These are phyloP conservation scores for Drosophila kepulauana DNA, from an alignment of 1,140 invertebrate genomes.

Conservation along the genomic window DNA sequence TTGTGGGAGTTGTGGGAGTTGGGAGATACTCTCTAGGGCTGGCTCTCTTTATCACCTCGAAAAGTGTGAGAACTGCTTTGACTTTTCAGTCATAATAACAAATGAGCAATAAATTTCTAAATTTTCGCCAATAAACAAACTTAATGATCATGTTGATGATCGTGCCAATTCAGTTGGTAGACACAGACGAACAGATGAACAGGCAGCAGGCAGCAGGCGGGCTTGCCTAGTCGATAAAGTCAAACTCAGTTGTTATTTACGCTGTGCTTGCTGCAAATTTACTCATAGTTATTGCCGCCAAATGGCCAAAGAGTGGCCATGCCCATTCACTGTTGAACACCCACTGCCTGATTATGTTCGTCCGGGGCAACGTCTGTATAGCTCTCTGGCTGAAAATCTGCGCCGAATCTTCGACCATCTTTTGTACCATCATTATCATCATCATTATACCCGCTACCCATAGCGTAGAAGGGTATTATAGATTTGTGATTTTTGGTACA, in stretches of 20 bases:
- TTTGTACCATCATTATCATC: slow-evolving; percentile 39
- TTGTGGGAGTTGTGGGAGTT: background rate
- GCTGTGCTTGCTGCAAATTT: background rate
- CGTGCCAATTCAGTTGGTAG: slow-evolving; percentile 30
- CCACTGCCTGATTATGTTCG: slow-evolving; percentile 79
- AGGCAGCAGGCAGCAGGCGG: background rate
- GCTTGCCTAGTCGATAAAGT: background rate
- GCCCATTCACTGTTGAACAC: slow-evolving; percentile 64
- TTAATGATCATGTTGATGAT: slow-evolving; percentile 77
- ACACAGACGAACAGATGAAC: background rate
- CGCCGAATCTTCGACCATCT: slow-evolving; percentile 46
- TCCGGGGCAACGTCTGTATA: slow-evolving; percentile 68
- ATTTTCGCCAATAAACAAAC: slow-evolving; percentile 81
- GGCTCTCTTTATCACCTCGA: slow-evolving; percentile 51
- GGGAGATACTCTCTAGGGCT: slow-evolving; percentile 40
- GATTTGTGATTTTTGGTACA: too few relatives aligned
- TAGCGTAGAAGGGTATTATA: too few relatives aligned
- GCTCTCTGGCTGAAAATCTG: slow-evolving; percentile 50
- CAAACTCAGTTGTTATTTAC: background rate
- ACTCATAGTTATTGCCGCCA: slow-evolving; percentile 7
- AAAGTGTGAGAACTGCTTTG: slow-evolving; percentile 75
- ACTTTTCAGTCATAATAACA: slow-evolving; percentile 62
- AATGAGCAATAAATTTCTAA: slow-evolving; percentile 80
- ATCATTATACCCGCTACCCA: background rate
- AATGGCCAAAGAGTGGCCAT: slow-evolving; percentile 21